Conservation (phyloP, 2,888 invertebrate genomes). For the Mythimna vitellina region DNA sequence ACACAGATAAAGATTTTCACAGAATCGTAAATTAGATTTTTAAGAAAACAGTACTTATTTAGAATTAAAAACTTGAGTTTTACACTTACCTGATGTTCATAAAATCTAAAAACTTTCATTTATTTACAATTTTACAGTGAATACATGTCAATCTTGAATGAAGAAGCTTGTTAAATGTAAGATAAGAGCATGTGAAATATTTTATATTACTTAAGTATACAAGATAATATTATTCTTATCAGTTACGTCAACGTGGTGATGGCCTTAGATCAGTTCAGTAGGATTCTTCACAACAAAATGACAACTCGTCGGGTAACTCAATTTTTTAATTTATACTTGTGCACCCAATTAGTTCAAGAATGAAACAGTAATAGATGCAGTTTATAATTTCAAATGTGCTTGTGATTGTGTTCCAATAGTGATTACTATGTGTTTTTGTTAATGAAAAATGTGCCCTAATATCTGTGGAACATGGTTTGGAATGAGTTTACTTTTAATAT, state of each 20-base stretch:
- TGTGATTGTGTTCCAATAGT: slow-evolving; percentile 58
- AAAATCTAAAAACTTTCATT: slow-evolving; percentile 32
- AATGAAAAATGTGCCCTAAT: slow-evolving; percentile 50
- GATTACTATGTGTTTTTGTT: slow-evolving; percentile 49
- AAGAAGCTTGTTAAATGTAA: slow-evolving; percentile 71
- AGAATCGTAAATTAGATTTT: background rate
- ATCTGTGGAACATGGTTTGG: slow-evolving; percentile 51
- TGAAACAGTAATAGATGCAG: slow-evolving; percentile 47
- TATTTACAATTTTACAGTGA: slow-evolving; percentile 39
- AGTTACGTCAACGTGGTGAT: slow-evolving; percentile 79
- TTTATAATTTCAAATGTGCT: slow-evolving; percentile 56
- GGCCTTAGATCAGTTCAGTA: slow-evolving; percentile 83
- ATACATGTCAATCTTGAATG: slow-evolving; percentile 68
- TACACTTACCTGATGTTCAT: slow-evolving; percentile 49
- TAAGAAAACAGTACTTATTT: background rate
- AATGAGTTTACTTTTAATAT: slow-evolving; percentile 38
- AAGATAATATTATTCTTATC: slow-evolving; percentile 85
- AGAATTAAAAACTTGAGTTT: background rate
- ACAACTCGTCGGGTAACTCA: slow-evolving; percentile 86
- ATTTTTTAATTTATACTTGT: slow-evolving; percentile 63
- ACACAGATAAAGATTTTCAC: slow-evolving; percentile 11
- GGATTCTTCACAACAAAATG: slow-evolving; percentile 83
- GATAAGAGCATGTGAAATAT: slow-evolving; percentile 67
- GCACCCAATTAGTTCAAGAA: slow-evolving; percentile 39
- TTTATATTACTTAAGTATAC: slow-evolving; percentile 74